A percentile compares a stretch with the other conserved stretches of the same genome.
These are phyloP conservation scores for Stenchaetothrips biformis DNA, from an alignment of 2,888 invertebrate species.

Conservation along the genomic window DNA sequence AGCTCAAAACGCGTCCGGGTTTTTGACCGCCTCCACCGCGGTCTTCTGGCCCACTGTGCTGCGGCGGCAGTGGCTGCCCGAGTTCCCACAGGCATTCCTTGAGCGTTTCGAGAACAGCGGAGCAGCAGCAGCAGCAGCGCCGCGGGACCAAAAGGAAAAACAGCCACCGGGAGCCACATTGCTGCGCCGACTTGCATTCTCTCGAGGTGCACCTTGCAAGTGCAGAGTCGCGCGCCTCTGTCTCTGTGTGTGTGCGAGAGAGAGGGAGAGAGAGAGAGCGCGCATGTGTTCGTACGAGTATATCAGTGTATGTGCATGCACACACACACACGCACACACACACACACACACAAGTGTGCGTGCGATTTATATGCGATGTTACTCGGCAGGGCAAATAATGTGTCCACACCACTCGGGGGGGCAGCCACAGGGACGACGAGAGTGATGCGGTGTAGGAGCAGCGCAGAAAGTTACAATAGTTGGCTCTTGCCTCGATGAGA, in stretches of 20 bases:
- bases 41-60: too few species aligned
- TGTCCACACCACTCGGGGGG: neutral
- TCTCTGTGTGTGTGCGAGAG: neutral
- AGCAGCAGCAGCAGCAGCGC: neutral
- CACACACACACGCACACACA: too few species aligned
- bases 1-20: too few species aligned
- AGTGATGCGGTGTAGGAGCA: neutral
- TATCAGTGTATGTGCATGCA: neutral
- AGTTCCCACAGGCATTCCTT: conserved; percentile 22
- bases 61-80: neutral
- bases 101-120: conserved; percentile 22
- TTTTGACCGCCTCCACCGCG: too few species aligned
- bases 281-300: neutral
- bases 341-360: too few species aligned
- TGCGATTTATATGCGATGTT: conserved; percentile 11
- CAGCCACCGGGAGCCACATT: conserved; percentile 8
- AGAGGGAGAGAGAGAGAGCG: neutral
- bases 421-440: neutral
- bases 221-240: neutral
- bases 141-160: conserved; percentile 5
- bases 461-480: too few species aligned
- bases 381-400: conserved; percentile 4
- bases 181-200: conserved; percentile 2
- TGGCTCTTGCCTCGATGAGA: neutral
- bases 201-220: conserved; percentile 7